phyloP scores from a whole-genome alignment of 2,888 invertebrate species.

The Palloptera scutellata region DNA sequence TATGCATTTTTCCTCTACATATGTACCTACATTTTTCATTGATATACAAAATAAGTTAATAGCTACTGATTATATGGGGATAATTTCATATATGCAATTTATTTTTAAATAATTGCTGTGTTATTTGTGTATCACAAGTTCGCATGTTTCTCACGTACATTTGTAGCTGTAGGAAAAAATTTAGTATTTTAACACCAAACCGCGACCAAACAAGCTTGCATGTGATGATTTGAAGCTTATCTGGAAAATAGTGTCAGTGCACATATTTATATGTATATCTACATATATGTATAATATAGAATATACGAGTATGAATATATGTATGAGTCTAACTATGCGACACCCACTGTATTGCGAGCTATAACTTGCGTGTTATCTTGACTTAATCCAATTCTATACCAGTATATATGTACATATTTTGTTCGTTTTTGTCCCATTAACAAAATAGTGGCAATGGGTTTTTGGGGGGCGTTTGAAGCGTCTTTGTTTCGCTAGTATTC shows the following conservation, averaged over 20 bases:
- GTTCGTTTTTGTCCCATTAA: neutral
- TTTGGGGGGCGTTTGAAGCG: too few relatives aligned
- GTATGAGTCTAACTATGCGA: neutral
- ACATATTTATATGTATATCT: neutral
- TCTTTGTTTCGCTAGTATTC: too few relatives aligned
- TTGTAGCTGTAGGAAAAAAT: constrained; percentile 12
- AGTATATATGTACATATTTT: neutral
- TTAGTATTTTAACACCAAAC: constrained; percentile 18
- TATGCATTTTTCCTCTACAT: neutral
- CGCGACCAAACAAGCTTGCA: neutral
- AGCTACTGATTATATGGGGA: too few relatives aligned
- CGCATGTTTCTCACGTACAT: constrained; percentile 19
- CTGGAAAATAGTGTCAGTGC: neutral
- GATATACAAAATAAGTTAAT: constrained; percentile 3
- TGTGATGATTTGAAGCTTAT: too few relatives aligned
- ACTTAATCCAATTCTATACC: constrained; percentile 48
- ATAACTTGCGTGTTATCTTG: constrained; percentile 52
- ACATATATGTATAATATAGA: neutral
- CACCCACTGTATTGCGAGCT: constrained; percentile 11
- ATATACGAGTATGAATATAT: neutral
- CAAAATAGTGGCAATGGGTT: neutral
- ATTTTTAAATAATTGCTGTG: constrained; percentile 8
- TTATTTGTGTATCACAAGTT: constrained; percentile 18
- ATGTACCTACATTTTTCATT: constrained; percentile 14
- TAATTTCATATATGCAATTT: neutral